Evolutionary conservation across 2,888 invertebrate species (phyloP).

Genomic region (Sylvicola cinctus): DNA sequence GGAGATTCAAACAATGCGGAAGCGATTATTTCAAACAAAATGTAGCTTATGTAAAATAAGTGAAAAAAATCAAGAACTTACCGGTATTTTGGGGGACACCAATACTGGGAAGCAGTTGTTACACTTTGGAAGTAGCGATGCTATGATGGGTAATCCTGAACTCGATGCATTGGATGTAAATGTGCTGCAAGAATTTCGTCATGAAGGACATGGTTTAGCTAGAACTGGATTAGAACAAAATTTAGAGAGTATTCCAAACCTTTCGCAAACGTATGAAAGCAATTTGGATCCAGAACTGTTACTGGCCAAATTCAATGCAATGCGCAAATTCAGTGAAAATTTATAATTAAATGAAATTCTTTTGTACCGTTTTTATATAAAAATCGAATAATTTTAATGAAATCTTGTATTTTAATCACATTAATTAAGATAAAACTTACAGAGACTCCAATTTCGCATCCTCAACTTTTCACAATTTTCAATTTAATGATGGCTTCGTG

Average conservation of each 20-base stretch:
- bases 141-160: background rate
- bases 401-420: too few species aligned
- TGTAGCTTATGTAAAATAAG: slow-evolving; percentile 23
- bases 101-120: too few species aligned
- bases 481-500: too few species aligned
- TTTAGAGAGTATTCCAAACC: slow-evolving; percentile 1
- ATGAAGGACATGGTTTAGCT: background rate
- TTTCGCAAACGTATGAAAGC: background rate
- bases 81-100: slow-evolving; percentile 10
- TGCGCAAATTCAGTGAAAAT: too few species aligned
- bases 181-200: background rate
- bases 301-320: background rate
- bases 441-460: too few species aligned
- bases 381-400: too few species aligned
- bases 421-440: too few species aligned
- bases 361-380: too few species aligned
- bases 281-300: slow-evolving; percentile 1
- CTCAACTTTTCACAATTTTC: too few species aligned
- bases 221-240: too few species aligned
- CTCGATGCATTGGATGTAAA: background rate
- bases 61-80: slow-evolving; percentile 15
- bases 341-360: too few species aligned
- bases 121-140: background rate
- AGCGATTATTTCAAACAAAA: slow-evolving; percentile 15
- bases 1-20: slow-evolving; percentile 16